A percentile compares a stretch with the other conserved stretches of the same genome.
Evolutionary conservation across 2,797 vertebrate species (phyloP).

Genomic region (Triplophysa bombifrons): DNA sequence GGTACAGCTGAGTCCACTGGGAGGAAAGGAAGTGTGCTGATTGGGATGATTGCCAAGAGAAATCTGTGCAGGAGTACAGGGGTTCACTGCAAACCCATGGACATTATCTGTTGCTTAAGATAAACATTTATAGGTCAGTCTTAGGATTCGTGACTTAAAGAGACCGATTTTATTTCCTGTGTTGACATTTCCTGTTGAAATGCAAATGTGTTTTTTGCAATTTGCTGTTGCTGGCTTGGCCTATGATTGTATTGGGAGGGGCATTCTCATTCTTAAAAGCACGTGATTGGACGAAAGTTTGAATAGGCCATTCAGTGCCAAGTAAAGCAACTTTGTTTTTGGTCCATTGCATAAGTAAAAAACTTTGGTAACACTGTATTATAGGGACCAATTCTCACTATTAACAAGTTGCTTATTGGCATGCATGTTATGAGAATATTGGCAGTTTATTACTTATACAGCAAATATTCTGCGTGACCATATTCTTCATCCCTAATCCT

Average conservation of each 20-base stretch:
- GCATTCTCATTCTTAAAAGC: background rate
- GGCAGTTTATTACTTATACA: no score
- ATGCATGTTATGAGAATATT: no score
- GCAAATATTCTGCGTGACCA: no score
- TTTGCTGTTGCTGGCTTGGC: background rate
- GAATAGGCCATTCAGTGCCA: no score
- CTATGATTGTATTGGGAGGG: background rate
- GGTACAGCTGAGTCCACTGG: conserved; percentile 36
- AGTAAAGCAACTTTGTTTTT: background rate
- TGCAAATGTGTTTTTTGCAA: background rate
- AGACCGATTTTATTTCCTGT: background rate
- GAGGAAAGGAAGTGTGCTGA: conserved; percentile 38
- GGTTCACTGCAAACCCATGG: background rate
- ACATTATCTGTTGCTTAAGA: conserved; percentile 11
- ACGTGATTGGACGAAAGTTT: background rate
- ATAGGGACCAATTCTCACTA: no score
- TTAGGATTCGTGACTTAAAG: background rate
- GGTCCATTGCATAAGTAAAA: background rate
- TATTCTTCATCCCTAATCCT: no score
- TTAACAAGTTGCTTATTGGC: no score
- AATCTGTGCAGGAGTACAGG: background rate
- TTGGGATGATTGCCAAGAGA: conserved; percentile 32
- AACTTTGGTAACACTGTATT: background rate
- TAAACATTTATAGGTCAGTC: background rate
- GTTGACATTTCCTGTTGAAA: conserved; percentile 1